Conservation (phyloP, 2,113 vertebrate species). For the Bostrychus sinensis region DNA sequence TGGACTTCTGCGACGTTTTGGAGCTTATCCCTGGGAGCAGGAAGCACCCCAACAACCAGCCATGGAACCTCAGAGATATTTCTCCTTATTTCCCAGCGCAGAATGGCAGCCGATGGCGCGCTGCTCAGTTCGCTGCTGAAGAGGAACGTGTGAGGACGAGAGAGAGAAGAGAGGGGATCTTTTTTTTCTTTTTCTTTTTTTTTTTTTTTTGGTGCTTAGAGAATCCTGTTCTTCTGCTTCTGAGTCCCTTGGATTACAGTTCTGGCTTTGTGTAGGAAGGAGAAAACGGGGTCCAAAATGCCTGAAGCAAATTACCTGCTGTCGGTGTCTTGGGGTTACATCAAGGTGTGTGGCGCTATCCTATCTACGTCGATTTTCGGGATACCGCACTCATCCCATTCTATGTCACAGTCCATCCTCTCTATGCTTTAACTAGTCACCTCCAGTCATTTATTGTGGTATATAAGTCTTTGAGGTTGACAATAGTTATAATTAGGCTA, state of each 20-base stretch:
- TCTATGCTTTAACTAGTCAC: background rate
- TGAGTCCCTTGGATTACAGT: slow-evolving; percentile 70
- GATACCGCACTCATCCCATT: slow-evolving; percentile 36
- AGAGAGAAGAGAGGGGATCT: slow-evolving; percentile 51
- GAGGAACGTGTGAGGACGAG: no score
- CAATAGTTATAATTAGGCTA: slow-evolving; percentile 9
- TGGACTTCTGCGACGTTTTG: slow-evolving; percentile 41
- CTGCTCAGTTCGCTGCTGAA: slow-evolving; percentile 48
- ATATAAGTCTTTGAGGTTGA: background rate
- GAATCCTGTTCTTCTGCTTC: slow-evolving; percentile 72
- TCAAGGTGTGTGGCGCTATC: slow-evolving; percentile 79
- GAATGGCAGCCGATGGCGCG: slow-evolving; percentile 42
- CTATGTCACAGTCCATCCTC: slow-evolving; percentile 1
- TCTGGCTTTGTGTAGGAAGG: slow-evolving; percentile 76
- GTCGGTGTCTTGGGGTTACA: slow-evolving; percentile 85
- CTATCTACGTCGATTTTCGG: slow-evolving; percentile 52
- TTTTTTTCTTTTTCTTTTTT: slow-evolving; percentile 39
- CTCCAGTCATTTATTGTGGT: slow-evolving; percentile 1
- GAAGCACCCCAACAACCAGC: background rate
- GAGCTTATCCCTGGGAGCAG: background rate
- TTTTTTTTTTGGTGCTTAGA: slow-evolving; percentile 33
- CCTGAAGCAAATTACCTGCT: slow-evolving; percentile 85
- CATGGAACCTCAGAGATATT: background rate
- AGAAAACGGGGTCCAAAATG: slow-evolving; percentile 83
- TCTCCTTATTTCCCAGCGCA: slow-evolving; percentile 47